Conservation (phyloP, 2,797 vertebrate species). For the Meriones psammophilus region DNA sequence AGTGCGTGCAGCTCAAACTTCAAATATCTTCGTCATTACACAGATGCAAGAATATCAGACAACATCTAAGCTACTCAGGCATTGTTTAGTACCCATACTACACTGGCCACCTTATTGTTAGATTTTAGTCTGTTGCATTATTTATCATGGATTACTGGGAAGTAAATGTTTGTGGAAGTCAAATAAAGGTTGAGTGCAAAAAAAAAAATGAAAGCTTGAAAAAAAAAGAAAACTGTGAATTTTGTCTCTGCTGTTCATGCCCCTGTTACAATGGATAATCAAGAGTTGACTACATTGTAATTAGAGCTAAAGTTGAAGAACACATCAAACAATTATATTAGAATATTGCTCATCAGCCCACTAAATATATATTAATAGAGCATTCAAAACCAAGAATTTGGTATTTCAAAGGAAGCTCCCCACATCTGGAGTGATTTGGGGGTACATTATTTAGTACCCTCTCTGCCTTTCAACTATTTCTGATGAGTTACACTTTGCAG, state of each 20-base stretch:
- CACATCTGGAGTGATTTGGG: constrained; percentile 72
- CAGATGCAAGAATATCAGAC: not conserved
- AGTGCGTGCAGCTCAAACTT: not conserved
- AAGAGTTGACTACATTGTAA: constrained; percentile 76
- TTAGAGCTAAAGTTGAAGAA: constrained; percentile 74
- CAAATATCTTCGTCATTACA: not conserved
- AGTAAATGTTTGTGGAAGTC: not conserved
- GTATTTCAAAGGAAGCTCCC: constrained; percentile 70
- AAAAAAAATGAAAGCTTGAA: constrained; percentile 31
- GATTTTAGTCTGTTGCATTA: not conserved
- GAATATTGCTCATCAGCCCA: constrained; percentile 80
- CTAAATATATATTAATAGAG: constrained; percentile 78
- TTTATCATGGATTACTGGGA: not conserved
- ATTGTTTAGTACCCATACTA: not conserved
- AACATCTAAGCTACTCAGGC: not conserved
- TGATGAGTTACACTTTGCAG: constrained; percentile 72
- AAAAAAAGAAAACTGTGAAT: constrained; percentile 37
- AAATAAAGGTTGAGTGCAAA: constrained; percentile 7
- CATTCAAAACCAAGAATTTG: constrained; percentile 73
- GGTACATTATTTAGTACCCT: constrained; percentile 69
- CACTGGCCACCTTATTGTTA: not conserved
- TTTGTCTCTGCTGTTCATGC: constrained; percentile 52
- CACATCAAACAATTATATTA: constrained; percentile 73
- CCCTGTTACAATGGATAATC: constrained; percentile 77
- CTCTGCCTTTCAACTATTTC: constrained; percentile 77